These are phyloP conservation scores for Penaeus monodon DNA, from an alignment of 2,888 invertebrate species.

Conservation along the genomic window DNA sequence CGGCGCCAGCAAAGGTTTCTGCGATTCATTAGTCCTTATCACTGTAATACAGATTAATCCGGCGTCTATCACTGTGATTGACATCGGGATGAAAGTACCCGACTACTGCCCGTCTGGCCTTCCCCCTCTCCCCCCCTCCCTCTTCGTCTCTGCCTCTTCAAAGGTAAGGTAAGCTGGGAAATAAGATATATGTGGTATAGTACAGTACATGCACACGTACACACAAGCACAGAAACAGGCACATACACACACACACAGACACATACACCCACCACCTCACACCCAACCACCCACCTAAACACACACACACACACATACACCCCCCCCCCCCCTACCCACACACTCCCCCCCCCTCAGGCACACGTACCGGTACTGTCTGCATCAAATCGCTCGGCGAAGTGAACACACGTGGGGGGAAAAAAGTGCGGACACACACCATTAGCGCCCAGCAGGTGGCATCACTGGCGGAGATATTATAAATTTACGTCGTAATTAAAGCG, in stretches of 20 bases:
- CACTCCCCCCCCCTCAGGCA: no score
- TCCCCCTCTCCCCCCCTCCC: neutral
- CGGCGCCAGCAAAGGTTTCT: conserved; percentile 21
- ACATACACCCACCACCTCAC: neutral
- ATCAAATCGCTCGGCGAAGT: no score
- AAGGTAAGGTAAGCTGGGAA: no score
- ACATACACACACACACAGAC: neutral
- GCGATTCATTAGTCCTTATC: conserved; percentile 45
- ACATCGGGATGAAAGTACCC: neutral
- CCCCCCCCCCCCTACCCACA: no score
- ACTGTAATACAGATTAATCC: conserved; percentile 35
- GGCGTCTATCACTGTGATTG: conserved; percentile 31
- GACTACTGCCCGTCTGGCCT: neutral
- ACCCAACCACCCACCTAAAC: neutral
- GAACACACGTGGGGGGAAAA: no score
- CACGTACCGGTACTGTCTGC: no score
- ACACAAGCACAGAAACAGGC: neutral
- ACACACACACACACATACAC: neutral
- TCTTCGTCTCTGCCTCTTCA: no score
- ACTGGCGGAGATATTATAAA: no score
- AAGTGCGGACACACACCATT: no score
- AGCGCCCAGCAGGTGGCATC: no score
- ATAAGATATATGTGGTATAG: no score
- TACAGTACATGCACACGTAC: neutral
- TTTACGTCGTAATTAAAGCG: no score